Percentiles rank a stretch among this genome's conserved stretches.
Evolutionary conservation across 1,140 invertebrate species (phyloP).

Genomic region (Brachionus rubens): DNA sequence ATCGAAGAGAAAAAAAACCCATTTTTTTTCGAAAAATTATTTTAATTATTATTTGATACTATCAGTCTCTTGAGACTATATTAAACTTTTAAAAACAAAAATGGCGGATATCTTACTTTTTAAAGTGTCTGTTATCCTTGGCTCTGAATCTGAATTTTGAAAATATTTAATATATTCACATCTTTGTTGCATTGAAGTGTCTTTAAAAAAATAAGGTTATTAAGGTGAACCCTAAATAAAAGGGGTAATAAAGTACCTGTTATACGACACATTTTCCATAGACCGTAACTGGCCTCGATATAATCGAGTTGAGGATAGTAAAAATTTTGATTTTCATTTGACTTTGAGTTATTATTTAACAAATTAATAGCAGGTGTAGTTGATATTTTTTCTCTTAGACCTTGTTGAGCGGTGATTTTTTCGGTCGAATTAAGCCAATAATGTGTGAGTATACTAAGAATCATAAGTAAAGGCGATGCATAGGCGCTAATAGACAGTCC

Average conservation of each 20-base stretch:
- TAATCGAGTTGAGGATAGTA: neutral
- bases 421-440: conserved; percentile 21
- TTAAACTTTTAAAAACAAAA: neutral
- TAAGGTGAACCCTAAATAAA: no score
- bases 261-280: conserved; percentile 13
- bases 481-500: conserved; percentile 26
- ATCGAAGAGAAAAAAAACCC: neutral
- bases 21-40: no score
- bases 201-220: conserved; percentile 1
- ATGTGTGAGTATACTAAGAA: neutral
- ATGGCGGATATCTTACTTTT: neutral
- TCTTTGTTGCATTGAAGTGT: neutral
- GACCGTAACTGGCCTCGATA: conserved; percentile 2
- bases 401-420: neutral
- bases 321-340: neutral
- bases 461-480: conserved; percentile 27
- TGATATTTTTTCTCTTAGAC: neutral
- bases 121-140: conserved; percentile 16
- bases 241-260: neutral
- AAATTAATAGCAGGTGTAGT: neutral
- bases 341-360: neutral
- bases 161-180: conserved; percentile 36
- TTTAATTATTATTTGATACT: no score
- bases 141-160: conserved; percentile 11
- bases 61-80: no score